Conservation (phyloP, 2,113 vertebrate species). For the Peucedramus taeniatus region DNA sequence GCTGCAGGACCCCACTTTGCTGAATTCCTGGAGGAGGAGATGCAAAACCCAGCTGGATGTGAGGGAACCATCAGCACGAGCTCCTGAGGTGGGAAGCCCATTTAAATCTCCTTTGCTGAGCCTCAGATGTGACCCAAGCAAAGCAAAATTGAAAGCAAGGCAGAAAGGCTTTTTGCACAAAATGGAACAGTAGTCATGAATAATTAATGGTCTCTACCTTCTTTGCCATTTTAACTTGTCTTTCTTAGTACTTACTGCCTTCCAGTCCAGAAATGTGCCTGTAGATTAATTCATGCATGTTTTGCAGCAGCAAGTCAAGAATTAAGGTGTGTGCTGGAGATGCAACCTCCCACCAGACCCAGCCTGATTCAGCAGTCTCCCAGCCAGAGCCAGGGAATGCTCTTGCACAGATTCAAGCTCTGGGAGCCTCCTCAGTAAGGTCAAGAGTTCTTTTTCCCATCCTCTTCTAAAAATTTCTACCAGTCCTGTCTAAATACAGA, state of each 20-base stretch:
- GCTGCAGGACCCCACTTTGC: background rate
- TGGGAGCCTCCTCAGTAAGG: background rate
- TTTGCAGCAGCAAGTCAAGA: background rate
- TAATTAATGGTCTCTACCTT: background rate
- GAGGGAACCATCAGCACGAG: accelerated
- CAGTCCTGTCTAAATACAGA: background rate
- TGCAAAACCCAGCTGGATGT: background rate
- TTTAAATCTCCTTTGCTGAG: background rate
- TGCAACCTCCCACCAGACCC: background rate
- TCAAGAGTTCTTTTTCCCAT: background rate
- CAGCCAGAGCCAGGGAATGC: background rate
- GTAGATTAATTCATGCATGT: background rate
- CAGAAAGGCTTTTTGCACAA: conserved; percentile 13
- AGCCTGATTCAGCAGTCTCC: background rate
- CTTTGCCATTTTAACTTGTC: background rate
- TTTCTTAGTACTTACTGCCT: background rate
- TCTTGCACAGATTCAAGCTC: background rate
- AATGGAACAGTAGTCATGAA: background rate
- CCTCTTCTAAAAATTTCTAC: background rate
- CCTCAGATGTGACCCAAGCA: background rate
- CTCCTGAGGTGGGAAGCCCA: background rate
- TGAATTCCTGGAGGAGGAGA: background rate
- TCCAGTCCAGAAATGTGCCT: background rate
- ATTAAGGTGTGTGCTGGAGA: background rate
- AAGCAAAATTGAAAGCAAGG: background rate